Base-by-base conservation (phyloP, 2,113 vertebrate species). In the Esox niger region DNA sequence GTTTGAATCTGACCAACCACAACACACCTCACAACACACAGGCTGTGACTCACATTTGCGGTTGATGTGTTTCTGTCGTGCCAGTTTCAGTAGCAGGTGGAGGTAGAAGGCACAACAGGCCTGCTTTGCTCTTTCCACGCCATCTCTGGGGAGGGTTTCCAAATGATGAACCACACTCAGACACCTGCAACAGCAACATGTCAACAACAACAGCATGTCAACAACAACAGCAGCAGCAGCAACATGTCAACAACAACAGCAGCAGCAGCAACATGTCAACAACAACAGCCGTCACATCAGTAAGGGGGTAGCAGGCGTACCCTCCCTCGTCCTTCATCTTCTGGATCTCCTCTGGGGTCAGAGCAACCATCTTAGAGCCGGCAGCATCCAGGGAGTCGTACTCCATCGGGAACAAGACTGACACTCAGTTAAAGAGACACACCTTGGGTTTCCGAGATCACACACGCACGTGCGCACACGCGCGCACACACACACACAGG, bases 31-130 rank as follows among this genome's bases (percentile, higher is more conserved):
- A n/a, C n/a, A n/a, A 43, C 8, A 29, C 15, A 38, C 8, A 3
- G 26, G 2, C 25, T 60, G n/a, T 13, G 10, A 82, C 94, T 95
- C 87, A 99, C 96, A 74, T 78, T 95, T 98, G 43, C 84, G 89
- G 66, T 75, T 87, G 62, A 96, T 76, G 38, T 70, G 79, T 73
- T 77, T 95, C 75, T 91, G 80, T 1, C 71, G 79, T 23, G 87
- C 86, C 72, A 96, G 85, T 79, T 84, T 95, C 67, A 98, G 73
- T 21, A 99, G 93, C 30, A 88, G 78, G 15, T 93, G 90, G 55
- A 98, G 83, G 71, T 95, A 98, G 91, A 93, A 98, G 38, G 94
- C 78, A 49, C 93, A 94, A 6, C 94, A 87, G 0, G 90, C 86
- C 32, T 82, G 90, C 67, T 73, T 89, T 59, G 95, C 92, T 70